Evolutionary conservation across 2,113 vertebrate genomes (phyloP).

Genomic region (Dasypus novemcinctus): DNA sequence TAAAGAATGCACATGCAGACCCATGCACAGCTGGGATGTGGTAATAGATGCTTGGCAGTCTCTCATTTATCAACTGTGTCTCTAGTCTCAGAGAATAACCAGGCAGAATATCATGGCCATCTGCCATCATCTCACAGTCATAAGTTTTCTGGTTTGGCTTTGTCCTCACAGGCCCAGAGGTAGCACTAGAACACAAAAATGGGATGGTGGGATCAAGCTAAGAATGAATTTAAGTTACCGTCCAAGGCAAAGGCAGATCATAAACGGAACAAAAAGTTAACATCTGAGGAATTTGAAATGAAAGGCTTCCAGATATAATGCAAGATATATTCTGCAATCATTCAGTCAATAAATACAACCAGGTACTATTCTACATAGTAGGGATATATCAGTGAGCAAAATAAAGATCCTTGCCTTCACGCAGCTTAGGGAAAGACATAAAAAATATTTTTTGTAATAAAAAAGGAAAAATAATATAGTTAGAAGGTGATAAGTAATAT

Average conservation of each 20-base stretch:
- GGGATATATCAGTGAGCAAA: not conserved
- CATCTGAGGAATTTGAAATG: not conserved
- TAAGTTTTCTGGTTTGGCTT: slow-evolving; percentile 40
- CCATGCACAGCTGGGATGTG: slow-evolving; percentile 65
- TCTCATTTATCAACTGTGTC: slow-evolving; percentile 64
- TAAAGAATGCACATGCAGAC: slow-evolving; percentile 34
- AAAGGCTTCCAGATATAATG: not conserved
- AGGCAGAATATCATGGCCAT: slow-evolving; percentile 46
- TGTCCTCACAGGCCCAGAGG: slow-evolving; percentile 9
- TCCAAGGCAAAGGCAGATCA: not conserved
- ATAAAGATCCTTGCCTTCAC: not conserved
- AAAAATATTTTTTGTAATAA: not conserved
- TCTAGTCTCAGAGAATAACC: slow-evolving; percentile 62
- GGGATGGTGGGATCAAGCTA: not conserved
- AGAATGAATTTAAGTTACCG: not conserved
- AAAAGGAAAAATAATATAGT: not conserved
- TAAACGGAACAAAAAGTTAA: not conserved
- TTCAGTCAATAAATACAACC: not conserved
- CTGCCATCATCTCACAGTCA: slow-evolving; percentile 26
- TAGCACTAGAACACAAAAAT: not conserved
- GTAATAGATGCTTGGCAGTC: slow-evolving; percentile 60
- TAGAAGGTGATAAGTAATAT: not conserved
- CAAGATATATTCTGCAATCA: not conserved
- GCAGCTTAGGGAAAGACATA: not conserved
- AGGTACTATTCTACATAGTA: not conserved